phyloP scores from a whole-genome alignment of 2,888 invertebrate genomes.

The Morpho achilles region DNA sequence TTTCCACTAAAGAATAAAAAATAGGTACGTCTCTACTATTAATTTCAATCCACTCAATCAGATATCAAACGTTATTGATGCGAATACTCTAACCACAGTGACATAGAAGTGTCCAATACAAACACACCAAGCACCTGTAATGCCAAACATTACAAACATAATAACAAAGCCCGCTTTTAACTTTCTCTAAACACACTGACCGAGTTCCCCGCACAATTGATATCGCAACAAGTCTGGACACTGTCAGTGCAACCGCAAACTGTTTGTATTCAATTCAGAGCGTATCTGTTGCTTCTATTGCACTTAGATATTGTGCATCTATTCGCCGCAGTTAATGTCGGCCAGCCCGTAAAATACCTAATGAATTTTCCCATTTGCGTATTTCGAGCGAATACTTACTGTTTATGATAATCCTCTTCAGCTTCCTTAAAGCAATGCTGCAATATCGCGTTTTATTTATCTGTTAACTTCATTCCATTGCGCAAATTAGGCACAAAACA shows the following conservation, averaged over 20 bases:
- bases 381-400: not conserved
- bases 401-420: not conserved
- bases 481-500: no score
- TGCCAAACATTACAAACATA: not conserved
- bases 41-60: no score
- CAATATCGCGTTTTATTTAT: no score
- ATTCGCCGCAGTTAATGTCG: slow-evolving; percentile 12
- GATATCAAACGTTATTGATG: no score
- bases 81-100: no score
- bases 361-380: slow-evolving; percentile 10
- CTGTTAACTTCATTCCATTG: no score
- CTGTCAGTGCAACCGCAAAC: slow-evolving; percentile 49
- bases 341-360: slow-evolving; percentile 20
- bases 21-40: no score
- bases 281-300: slow-evolving; percentile 31
- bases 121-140: not conserved
- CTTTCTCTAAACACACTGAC: slow-evolving; percentile 20
- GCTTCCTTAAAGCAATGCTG: no score
- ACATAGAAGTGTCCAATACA: no score
- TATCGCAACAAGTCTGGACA: slow-evolving; percentile 29
- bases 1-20: no score
- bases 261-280: slow-evolving; percentile 45
- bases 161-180: slow-evolving; percentile 1
- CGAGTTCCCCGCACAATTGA: slow-evolving; percentile 17
- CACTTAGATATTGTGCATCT: slow-evolving; percentile 15